Conservation (phyloP, 2,888 invertebrate species). For the Chaitophorus viminalis region DNA sequence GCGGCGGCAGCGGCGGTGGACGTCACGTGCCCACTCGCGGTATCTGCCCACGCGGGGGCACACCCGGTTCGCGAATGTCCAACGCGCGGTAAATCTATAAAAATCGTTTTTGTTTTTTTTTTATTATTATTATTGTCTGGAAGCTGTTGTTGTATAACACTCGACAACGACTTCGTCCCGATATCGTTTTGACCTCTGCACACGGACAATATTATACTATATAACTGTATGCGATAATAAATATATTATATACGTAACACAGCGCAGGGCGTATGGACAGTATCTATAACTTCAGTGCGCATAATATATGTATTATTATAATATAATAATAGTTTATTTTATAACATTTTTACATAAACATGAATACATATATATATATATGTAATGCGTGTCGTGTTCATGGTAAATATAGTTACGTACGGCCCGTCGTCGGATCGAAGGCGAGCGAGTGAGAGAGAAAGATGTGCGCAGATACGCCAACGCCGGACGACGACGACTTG, state of each 20-base stretch:
- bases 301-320: background rate
- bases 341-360: background rate
- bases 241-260: background rate
- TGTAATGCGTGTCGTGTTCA: no score
- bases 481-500: constrained; percentile 27
- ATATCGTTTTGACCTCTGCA: constrained; percentile 16
- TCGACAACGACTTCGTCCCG: background rate
- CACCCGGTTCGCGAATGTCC: constrained; percentile 55
- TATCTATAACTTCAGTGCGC: background rate
- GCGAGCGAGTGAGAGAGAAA: background rate
- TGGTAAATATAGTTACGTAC: background rate
- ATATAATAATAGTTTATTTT: background rate
- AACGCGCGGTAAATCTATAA: background rate
- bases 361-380: no score
- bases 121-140: constrained; percentile 16
- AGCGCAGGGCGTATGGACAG: no score
- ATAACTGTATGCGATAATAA: no score
- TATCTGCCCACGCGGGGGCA: constrained; percentile 52
- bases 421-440: no score
- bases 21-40: constrained; percentile 52
- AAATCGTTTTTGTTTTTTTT: constrained; percentile 15
- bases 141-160: constrained; percentile 21
- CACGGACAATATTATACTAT: no score
- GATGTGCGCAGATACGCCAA: constrained; percentile 10
- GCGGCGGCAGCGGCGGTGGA: constrained; percentile 25